These are phyloP conservation scores for Pristionchus arcanus DNA, from an alignment of 2,888 invertebrate species.

Conservation along the genomic window DNA sequence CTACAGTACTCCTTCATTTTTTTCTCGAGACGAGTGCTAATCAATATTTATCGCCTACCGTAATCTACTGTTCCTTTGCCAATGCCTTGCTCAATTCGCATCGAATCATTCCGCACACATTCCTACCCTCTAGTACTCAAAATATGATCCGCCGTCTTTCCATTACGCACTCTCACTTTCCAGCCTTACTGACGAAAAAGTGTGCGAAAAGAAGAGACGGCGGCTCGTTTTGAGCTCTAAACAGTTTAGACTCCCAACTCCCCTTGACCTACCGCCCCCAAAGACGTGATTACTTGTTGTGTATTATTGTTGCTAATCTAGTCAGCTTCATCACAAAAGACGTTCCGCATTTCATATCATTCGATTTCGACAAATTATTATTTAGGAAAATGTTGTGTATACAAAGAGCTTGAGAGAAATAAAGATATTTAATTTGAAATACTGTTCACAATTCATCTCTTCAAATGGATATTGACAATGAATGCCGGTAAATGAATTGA, in stretches of 20 bases:
- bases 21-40: slow-evolving; percentile 11
- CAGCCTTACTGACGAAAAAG: no score
- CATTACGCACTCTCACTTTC: no score
- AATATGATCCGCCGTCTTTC: no score
- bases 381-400: slow-evolving; percentile 23
- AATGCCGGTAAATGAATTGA: not conserved
- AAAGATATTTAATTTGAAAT: not conserved
- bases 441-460: not conserved
- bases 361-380: not conserved
- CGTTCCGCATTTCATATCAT: not conserved
- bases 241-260: no score
- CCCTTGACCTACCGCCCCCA: not conserved
- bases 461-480: not conserved
- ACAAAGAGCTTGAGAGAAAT: slow-evolving; percentile 21
- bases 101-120: not conserved
- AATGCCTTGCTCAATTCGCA: slow-evolving; percentile 16
- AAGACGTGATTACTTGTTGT: slow-evolving; percentile 12
- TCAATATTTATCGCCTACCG: not conserved
- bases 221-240: no score
- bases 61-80: slow-evolving; percentile 36
- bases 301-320: slow-evolving; percentile 3
- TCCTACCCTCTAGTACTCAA: no score
- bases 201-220: no score
- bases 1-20: not conserved
- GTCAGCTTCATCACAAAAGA: slow-evolving; percentile 14